These are phyloP conservation scores for Agrochola lychnidis DNA, from an alignment of 2,888 invertebrate species.

Conservation along the genomic window DNA sequence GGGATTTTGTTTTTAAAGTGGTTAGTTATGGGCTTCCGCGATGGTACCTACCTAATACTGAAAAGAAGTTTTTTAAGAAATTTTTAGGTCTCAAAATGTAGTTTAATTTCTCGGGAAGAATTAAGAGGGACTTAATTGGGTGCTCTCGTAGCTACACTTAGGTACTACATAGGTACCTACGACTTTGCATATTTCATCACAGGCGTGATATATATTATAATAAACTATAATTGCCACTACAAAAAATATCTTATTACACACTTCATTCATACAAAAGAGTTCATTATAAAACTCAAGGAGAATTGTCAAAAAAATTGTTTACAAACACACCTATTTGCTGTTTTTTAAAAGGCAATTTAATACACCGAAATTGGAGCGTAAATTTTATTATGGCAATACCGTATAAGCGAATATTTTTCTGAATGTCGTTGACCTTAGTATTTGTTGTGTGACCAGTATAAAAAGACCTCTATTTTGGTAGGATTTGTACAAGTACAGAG, in stretches of 20 bases:
- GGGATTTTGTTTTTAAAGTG: too few relatives aligned
- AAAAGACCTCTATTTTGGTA: slow-evolving; percentile 58
- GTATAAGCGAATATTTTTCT: slow-evolving; percentile 66
- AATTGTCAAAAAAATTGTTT: slow-evolving; percentile 20
- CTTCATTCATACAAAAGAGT: slow-evolving; percentile 12
- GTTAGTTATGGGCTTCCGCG: too few relatives aligned
- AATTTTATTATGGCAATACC: slow-evolving; percentile 50
- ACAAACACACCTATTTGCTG: slow-evolving; percentile 32
- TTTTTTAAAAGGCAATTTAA: slow-evolving; percentile 43
- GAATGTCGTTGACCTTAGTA: slow-evolving; percentile 73
- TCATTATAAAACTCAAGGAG: background rate
- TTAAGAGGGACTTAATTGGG: background rate
- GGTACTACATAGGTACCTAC: background rate
- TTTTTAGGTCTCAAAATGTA: background rate
- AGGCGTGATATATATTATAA: background rate
- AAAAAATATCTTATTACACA: background rate
- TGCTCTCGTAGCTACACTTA: background rate
- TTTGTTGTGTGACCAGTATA: slow-evolving; percentile 61
- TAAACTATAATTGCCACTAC: background rate
- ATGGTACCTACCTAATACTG: too few relatives aligned
- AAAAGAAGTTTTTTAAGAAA: too few relatives aligned
- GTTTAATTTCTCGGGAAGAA: background rate
- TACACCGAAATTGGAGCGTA: slow-evolving; percentile 30
- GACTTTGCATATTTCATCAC: background rate
- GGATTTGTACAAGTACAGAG: slow-evolving; percentile 49